Conservation (phyloP, 2,113 vertebrate species). For the Agelaius tricolor region DNA sequence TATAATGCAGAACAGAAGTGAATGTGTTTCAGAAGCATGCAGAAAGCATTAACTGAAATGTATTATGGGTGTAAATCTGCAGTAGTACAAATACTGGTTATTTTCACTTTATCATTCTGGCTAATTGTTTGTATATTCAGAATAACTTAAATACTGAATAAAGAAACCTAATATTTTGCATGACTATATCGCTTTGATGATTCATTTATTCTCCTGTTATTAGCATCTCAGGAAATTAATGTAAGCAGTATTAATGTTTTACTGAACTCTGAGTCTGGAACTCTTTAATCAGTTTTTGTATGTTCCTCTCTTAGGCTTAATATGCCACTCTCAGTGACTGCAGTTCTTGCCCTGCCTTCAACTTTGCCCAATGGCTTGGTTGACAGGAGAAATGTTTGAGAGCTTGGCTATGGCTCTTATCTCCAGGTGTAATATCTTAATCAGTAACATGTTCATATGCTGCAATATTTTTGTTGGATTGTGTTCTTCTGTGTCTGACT, state of each 20-base stretch:
- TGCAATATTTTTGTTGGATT: neutral
- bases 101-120: conserved; percentile 35
- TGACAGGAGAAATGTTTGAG: neutral
- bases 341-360: neutral
- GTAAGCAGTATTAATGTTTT: neutral
- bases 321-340: neutral
- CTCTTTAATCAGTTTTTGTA: neutral
- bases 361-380: neutral
- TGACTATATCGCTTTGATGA: neutral
- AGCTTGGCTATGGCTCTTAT: neutral
- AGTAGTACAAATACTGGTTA: conserved; percentile 3
- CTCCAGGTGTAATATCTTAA: neutral
- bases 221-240: neutral
- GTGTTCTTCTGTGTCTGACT: fast-evolving
- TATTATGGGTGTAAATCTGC: conserved; percentile 39
- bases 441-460: neutral
- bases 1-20: conserved; percentile 15
- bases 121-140: conserved; percentile 52
- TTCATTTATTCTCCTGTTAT: neutral
- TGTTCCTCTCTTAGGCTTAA: neutral
- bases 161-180: conserved; percentile 63
- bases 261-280: neutral
- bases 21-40: conserved; percentile 53
- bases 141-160: conserved; percentile 53
- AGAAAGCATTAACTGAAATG: conserved; percentile 5